Conservation (phyloP, 37 sponge, comb jelly and placozoan genomes). For the Haliclona indistincta region DNA sequence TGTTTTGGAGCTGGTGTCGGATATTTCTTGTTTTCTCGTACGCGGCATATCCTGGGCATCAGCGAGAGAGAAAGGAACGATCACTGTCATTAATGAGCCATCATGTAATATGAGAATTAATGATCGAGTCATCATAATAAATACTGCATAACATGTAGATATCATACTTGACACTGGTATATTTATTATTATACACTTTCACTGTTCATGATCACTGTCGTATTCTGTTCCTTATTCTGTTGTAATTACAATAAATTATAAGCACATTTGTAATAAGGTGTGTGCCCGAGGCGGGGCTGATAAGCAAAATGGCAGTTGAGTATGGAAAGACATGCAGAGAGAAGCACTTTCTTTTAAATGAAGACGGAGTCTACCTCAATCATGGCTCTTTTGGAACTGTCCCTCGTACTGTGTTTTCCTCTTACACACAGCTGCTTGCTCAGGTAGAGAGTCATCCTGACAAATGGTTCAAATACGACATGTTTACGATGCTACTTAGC, state of each 20-base stretch:
- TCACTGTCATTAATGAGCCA: slow-evolving; percentile 54
- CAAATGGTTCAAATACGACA: slow-evolving; percentile 32
- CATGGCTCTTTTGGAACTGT: slow-evolving; percentile 66
- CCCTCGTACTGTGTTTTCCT: slow-evolving; percentile 28
- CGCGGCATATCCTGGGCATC: slow-evolving; percentile 22
- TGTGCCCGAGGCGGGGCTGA: no score
- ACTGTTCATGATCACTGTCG: no score
- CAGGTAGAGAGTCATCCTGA: slow-evolving; percentile 40
- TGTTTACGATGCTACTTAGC: neutral
- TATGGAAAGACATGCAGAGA: no score
- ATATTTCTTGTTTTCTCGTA: slow-evolving; percentile 60
- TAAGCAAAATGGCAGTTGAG: no score
- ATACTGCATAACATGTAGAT: no score
- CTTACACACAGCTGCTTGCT: neutral
- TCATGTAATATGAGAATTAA: neutral
- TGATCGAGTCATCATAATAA: neutral
- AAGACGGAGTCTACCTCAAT: slow-evolving; percentile 29
- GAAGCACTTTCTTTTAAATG: slow-evolving; percentile 15
- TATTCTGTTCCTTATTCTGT: no score
- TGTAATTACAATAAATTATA: no score
- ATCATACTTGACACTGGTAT: no score
- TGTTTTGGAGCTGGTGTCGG: slow-evolving; percentile 84
- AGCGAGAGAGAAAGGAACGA: slow-evolving; percentile 43
- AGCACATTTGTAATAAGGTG: no score
- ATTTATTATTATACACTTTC: no score